phyloP scores from a whole-genome alignment of 2,888 invertebrate species.

The Epinotia nisella region DNA sequence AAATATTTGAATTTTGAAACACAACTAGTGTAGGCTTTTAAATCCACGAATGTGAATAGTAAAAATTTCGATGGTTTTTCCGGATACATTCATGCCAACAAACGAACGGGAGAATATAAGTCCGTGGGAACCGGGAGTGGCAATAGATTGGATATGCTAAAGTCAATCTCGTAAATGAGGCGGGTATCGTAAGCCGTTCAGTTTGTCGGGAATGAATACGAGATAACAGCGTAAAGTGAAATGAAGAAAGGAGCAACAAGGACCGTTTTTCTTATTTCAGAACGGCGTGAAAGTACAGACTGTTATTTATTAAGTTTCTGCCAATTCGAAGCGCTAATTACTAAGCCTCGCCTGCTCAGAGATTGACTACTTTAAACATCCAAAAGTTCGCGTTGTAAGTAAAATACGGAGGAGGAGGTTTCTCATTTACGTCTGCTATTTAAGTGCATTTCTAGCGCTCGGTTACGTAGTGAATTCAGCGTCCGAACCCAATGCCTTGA shows the following conservation, averaged over 20 bases:
- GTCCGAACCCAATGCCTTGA: slow-evolving; percentile 31
- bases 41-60: background rate
- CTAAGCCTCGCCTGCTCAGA: slow-evolving; percentile 56
- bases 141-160: slow-evolving; percentile 45
- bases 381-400: slow-evolving; percentile 35
- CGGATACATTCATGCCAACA: slow-evolving; percentile 34
- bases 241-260: slow-evolving; percentile 43
- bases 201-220: slow-evolving; percentile 41
- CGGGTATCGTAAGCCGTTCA: slow-evolving; percentile 42
- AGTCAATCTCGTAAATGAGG: slow-evolving; percentile 45
- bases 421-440: slow-evolving; percentile 37
- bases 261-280: slow-evolving; percentile 28
- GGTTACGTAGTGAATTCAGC: slow-evolving; percentile 38
- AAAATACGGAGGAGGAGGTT: slow-evolving; percentile 34
- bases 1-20: too few species aligned
- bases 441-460: slow-evolving; percentile 36
- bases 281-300: slow-evolving; percentile 53
- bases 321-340: slow-evolving; percentile 62
- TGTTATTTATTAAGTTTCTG: slow-evolving; percentile 62
- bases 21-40: too few species aligned
- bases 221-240: slow-evolving; percentile 38
- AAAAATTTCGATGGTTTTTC: slow-evolving; percentile 19
- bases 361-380: slow-evolving; percentile 57
- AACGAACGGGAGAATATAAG: slow-evolving; percentile 29
- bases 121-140: slow-evolving; percentile 38